phyloP scores from a whole-genome alignment of 1,140 invertebrate species.

The Drosophila orena region DNA sequence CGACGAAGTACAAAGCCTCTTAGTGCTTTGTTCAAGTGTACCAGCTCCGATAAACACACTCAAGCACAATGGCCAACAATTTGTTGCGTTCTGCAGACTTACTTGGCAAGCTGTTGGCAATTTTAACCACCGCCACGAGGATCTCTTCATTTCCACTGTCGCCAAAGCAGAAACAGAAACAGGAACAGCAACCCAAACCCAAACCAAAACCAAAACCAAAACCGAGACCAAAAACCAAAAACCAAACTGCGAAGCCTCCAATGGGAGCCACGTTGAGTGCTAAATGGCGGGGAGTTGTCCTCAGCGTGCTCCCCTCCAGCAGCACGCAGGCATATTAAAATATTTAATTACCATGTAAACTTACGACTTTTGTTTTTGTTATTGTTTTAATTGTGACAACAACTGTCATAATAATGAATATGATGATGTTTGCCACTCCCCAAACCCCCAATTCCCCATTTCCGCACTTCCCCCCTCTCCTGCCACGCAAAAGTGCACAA shows the following conservation, averaged over 20 bases:
- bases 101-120: constrained; percentile 71
- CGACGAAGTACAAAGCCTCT: constrained; percentile 7
- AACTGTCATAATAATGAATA: constrained; percentile 83
- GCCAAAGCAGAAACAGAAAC: constrained; percentile 21
- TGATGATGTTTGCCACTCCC: constrained; percentile 75
- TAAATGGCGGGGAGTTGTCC: constrained; percentile 20
- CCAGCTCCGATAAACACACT: background rate
- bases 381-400: constrained; percentile 83
- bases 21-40: constrained; percentile 44
- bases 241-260: constrained; percentile 30
- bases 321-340: constrained; percentile 76
- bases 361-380: constrained; percentile 83
- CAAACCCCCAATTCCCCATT: constrained; percentile 9
- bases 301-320: background rate
- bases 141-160: constrained; percentile 58
- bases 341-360: constrained; percentile 84
- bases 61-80: constrained; percentile 63
- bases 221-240: constrained; percentile 37
- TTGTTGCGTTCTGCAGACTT: constrained; percentile 50
- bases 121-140: constrained; percentile 63
- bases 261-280: constrained; percentile 34
- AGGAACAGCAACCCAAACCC: background rate
- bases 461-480: constrained; percentile 3
- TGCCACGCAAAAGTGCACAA: constrained; percentile 42
- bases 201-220: constrained; percentile 43